Conservation (phyloP, 2,888 invertebrate species). For the Formica aserva region DNA sequence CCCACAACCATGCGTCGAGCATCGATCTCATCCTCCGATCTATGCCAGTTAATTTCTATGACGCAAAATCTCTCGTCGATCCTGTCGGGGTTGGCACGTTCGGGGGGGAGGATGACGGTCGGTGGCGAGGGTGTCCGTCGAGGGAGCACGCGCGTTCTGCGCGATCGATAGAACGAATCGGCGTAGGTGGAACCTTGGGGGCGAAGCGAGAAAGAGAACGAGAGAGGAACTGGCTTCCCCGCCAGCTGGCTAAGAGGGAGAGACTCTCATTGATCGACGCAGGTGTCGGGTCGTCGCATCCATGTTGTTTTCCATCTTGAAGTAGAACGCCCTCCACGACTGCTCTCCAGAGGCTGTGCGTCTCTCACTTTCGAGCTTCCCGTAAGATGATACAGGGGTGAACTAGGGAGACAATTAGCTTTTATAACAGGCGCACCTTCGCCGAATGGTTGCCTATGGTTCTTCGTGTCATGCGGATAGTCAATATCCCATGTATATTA, state of each 20-base stretch:
- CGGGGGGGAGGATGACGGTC: conserved; percentile 45
- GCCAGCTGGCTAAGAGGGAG: conserved; percentile 33
- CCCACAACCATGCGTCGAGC: conserved; percentile 12
- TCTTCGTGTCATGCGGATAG: neutral
- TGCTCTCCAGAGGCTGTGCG: conserved; percentile 1
- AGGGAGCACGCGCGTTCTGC: conserved; percentile 78
- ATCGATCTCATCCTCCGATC: conserved; percentile 67
- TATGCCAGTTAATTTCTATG: conserved; percentile 62
- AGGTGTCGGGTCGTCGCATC: conserved; percentile 54
- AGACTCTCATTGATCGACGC: conserved; percentile 61
- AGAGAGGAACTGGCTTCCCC: conserved; percentile 20
- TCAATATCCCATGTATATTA: neutral
- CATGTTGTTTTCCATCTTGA: conserved; percentile 29
- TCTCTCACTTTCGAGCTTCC: conserved; percentile 25
- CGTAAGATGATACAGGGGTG: conserved; percentile 17
- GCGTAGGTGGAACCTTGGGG: conserved; percentile 32
- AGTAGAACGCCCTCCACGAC: conserved; percentile 3
- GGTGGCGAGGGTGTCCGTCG: conserved; percentile 70
- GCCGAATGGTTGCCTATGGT: neutral
- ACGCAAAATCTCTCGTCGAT: conserved; percentile 76
- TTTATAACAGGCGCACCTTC: neutral
- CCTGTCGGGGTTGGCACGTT: conserved; percentile 31
- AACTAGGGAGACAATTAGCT: conserved; percentile 13
- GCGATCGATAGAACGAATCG: conserved; percentile 79
- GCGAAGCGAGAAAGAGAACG: conserved; percentile 35